Evolutionary conservation across 2,113 vertebrate species (phyloP).

Genomic region (Pedetes capensis): DNA sequence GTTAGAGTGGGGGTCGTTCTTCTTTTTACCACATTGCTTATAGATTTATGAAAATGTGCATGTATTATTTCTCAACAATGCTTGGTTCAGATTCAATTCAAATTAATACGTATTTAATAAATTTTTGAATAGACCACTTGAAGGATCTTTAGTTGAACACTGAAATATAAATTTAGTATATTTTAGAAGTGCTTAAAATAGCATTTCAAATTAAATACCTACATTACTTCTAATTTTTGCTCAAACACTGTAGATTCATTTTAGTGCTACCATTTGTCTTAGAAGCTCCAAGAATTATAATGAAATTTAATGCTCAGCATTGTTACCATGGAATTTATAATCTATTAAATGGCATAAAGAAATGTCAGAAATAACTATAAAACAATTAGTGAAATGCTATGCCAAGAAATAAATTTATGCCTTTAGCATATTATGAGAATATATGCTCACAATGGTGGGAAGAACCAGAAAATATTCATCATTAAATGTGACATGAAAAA

Average conservation of each 20-base stretch:
- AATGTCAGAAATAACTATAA: constrained; percentile 61
- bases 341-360: constrained; percentile 41
- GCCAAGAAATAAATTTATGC: neutral
- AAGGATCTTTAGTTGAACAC: neutral
- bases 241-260: constrained; percentile 50
- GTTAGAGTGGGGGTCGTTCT: neutral
- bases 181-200: constrained; percentile 33
- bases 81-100: neutral
- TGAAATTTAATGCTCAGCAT: constrained; percentile 49
- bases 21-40: neutral
- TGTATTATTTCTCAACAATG: neutral
- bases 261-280: constrained; percentile 47
- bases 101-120: neutral
- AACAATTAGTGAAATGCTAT: constrained; percentile 26
- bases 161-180: constrained; percentile 36
- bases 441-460: neutral
- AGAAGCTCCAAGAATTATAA: constrained; percentile 56
- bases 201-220: constrained; percentile 13
- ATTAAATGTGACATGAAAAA: neutral
- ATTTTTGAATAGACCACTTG: neutral
- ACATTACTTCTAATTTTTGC: neutral
- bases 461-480: neutral
- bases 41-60: neutral
- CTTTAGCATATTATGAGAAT: constrained; percentile 23
- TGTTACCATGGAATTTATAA: constrained; percentile 60